Evolutionary conservation across 2,888 invertebrate species (phyloP).

Genomic region (Caenorhabditis sp.): DNA sequence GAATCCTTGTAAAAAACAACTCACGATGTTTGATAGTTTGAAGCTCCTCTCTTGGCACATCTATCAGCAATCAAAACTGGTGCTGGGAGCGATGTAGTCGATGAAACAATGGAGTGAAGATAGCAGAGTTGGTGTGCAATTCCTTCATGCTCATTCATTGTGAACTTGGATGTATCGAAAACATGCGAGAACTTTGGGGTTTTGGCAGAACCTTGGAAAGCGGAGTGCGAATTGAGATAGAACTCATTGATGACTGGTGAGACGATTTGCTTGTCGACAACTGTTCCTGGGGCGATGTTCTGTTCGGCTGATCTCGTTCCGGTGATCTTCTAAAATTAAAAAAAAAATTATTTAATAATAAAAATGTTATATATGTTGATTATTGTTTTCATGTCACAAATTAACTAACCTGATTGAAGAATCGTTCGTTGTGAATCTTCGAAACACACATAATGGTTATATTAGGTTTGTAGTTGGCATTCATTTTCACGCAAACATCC

Average conservation of each 20-base stretch:
- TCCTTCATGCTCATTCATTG: constrained; percentile 5
- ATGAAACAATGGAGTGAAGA: constrained; percentile 22
- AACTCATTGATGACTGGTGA: constrained; percentile 20
- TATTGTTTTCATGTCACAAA: too few relatives aligned
- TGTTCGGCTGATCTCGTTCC: neutral
- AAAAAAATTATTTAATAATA: too few relatives aligned
- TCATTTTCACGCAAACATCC: neutral
- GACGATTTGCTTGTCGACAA: constrained; percentile 24
- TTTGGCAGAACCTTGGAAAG: constrained; percentile 31
- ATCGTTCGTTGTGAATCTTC: neutral
- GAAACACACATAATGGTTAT: neutral
- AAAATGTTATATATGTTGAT: too few relatives aligned
- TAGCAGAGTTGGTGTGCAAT: constrained; percentile 17
- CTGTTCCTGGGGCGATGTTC: constrained; percentile 28
- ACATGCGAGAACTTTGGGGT: constrained; percentile 19
- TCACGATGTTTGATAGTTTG: neutral
- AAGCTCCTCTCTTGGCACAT: constrained; percentile 22
- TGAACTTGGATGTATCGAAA: neutral
- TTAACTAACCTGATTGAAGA: neutral
- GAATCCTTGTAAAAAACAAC: too few relatives aligned
- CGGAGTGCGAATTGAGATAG: constrained; percentile 23
- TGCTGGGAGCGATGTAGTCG: constrained; percentile 12
- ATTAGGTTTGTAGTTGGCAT: neutral
- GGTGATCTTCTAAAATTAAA: neutral
- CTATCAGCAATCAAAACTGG: constrained; percentile 27